Evolutionary conservation across 2,888 invertebrate genomes (phyloP), one percentile per base, ranked within the genome.

Genomic region (Dolomedes plantarius): DNA sequence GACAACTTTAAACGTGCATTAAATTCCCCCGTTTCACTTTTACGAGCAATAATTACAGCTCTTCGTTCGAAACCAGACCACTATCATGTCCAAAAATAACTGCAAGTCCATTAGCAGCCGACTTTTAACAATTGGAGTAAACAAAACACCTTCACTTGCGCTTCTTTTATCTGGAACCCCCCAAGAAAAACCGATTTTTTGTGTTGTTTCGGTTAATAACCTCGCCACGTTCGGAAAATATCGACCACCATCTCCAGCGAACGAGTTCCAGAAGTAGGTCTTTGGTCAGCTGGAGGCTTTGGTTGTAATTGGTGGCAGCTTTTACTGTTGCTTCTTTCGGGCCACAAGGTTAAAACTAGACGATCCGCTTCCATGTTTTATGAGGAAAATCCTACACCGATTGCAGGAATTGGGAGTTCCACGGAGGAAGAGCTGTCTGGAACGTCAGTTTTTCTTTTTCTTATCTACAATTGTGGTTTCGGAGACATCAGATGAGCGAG

Each of bases 221-320:
- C 56, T 56, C 56, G 5, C 19, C 5, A 1, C 41, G 41, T 16
- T 46, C 9, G 23, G 3, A 3, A 56, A 23, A 56, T 23, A 56
- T 56, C 23, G 23, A 56, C 19, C 56, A 56, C n/a, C 56, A 56
- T 19, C 11, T 23, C 3, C 1, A 23, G 11, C 23, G 56, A 23
- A 56, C 56, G 56, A 56, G 56, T 56, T 56, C 23, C 16, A 23
- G 7, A 56, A 56, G 56, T 56, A 56, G 56, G 56, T 56, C 56
- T 56, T 11, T 56, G 56, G 56, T 56, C 56, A 56, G 56, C 56
- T 56, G 56, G 56, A 56, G 56, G 56, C 56, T 23, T 56, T 56
- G n/a, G 23, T 56, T 3, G 23, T 56, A 56, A 46, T 16, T 11
- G 7, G 56, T 2, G 16, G 16, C 3, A 23, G 56, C 23, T 23